Base-by-base conservation (phyloP, 2,113 vertebrate genomes). In the Notarius lentiginosus region DNA sequence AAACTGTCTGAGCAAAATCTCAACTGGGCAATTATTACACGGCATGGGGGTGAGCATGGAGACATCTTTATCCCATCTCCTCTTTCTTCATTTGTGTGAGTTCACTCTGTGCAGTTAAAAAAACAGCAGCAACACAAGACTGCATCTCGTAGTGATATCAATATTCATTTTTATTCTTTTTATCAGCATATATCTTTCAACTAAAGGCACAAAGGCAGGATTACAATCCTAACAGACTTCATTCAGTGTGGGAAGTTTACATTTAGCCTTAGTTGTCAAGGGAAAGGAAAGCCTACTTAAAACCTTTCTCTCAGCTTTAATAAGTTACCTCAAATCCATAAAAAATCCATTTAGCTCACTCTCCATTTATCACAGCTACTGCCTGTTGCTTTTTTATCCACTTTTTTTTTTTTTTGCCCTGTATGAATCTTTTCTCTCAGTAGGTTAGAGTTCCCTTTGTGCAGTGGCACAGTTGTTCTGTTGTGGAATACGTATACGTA, bases 151-250 rank as follows among this genome's bases (percentile, higher is more conserved):
- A 90, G 86, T 90, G 91, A 79, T 89, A 76, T 91, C 91, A 89
- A 92, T 92, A 90, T 91, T 87, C 24, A 84, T 89, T 88, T 91
- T 91, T 90, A 34, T 20, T 72, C 24, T 76, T 55, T 55, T 55
- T 20, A 92, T 93, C 91, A 53, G 91, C 47, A 63, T 77, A 81
- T 92, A 90, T 91, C 90, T 93, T 93, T 94, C 87, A 92, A 91
- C 88, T 89, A 87, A 84, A 90, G 82, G 88, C 90, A 89, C 88
- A 83, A 77, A 87, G 89, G 83, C 89, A 88, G 90, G 90, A 93
- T 93, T 87, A 87, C 68, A 82, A 88, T 66, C 80, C 60, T 58
- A 81, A 63, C 47, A 20, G 79, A 73, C 66, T 84, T 79, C 24
- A 61, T 70, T 66, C 34, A 51, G 77, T 60, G 5, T 56, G 2